Conservation (phyloP, 2,888 invertebrate species). For the Rhopalosiphum nymphaeae region DNA sequence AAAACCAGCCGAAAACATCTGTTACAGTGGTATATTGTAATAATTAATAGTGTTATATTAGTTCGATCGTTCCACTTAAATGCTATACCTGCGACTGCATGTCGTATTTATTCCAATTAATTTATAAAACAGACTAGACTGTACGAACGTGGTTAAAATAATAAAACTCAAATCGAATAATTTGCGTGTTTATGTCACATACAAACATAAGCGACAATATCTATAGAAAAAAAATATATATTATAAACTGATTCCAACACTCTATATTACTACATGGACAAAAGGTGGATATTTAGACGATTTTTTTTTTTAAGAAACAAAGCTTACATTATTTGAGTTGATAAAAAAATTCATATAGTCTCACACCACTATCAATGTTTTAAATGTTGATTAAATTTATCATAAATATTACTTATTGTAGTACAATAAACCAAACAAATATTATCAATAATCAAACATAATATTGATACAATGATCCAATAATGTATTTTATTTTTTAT, state of each 20-base stretch:
- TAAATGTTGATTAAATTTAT: background rate
- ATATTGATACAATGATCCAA: too few species aligned
- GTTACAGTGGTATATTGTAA: background rate
- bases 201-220: background rate
- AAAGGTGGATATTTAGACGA: background rate
- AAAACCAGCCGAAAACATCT: background rate
- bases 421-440: too few species aligned
- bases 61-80: background rate
- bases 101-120: background rate
- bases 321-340: background rate
- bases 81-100: background rate
- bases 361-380: background rate
- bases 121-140: constrained; percentile 3
- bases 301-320: background rate
- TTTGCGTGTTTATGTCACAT: background rate
- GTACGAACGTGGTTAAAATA: background rate
- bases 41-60: constrained; percentile 11
- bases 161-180: constrained; percentile 2
- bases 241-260: background rate
- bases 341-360: background rate
- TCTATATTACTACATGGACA: background rate
- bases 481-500: too few species aligned
- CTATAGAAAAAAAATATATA: background rate
- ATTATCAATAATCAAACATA: too few species aligned
- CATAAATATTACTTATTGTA: too few species aligned